These are phyloP conservation scores for Gryon sp. DNA, from an alignment of 1,140 invertebrate species.

Conservation along the genomic window DNA sequence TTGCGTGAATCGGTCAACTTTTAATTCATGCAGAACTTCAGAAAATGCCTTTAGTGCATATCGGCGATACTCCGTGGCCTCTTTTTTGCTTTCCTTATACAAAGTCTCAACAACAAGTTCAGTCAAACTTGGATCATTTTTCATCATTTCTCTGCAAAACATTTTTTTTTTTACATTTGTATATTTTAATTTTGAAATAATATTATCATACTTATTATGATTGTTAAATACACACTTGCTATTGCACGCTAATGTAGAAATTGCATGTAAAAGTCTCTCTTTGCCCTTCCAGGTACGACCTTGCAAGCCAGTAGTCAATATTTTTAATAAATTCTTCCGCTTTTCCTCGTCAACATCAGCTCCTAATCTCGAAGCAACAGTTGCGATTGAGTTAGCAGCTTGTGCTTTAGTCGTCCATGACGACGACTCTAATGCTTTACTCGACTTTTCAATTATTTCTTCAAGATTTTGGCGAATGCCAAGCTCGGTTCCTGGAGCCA, in stretches of 20 bases:
- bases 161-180: background rate
- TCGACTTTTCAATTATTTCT: slow-evolving; percentile 86
- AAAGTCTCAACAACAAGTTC: slow-evolving; percentile 83
- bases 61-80: slow-evolving; percentile 87
- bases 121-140: slow-evolving; percentile 73
- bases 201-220: too few relatives aligned
- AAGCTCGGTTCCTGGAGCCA: slow-evolving; percentile 90
- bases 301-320: slow-evolving; percentile 86
- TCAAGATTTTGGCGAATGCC: slow-evolving; percentile 88
- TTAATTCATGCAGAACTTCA: slow-evolving; percentile 85
- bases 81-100: slow-evolving; percentile 89
- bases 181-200: slow-evolving; percentile 1
- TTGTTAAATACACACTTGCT: slow-evolving; percentile 87
- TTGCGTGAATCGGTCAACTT: slow-evolving; percentile 87
- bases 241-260: slow-evolving; percentile 85
- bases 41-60: slow-evolving; percentile 87
- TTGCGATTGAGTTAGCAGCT: slow-evolving; percentile 89
- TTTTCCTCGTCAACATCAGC: slow-evolving; percentile 83
- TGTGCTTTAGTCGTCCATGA: slow-evolving; percentile 94
- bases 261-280: slow-evolving; percentile 87
- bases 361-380: slow-evolving; percentile 88
- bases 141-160: slow-evolving; percentile 73
- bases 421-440: slow-evolving; percentile 86
- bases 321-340: slow-evolving; percentile 83
- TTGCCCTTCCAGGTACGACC: slow-evolving; percentile 95